Evolutionary conservation across 23 tunicate genomes (phyloP).

Genomic region (Halocynthia roretzi): DNA sequence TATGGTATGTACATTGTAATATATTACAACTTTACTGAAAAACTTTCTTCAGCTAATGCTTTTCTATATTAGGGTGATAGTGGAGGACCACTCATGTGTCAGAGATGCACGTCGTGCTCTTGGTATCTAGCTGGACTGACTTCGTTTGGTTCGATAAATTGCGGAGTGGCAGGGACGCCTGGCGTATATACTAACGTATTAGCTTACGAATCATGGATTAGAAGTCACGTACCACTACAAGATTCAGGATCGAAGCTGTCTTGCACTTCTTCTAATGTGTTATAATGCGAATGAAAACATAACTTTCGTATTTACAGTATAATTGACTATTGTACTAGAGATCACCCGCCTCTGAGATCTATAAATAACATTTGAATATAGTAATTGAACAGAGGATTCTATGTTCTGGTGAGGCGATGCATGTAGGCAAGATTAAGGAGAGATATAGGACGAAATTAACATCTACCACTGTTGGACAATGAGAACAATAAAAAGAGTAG

Average conservation of each 20-base stretch:
- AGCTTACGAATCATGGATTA: slow-evolving; percentile 12
- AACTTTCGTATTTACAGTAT: no score
- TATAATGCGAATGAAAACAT: no score
- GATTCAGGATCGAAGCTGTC: not conserved
- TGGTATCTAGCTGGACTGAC: slow-evolving; percentile 28
- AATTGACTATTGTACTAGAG: no score
- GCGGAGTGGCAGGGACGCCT: slow-evolving; percentile 15
- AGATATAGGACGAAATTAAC: no score
- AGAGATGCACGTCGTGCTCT: slow-evolving; percentile 21
- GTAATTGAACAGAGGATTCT: no score
- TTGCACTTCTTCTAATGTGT: no score
- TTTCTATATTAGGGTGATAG: slow-evolving; percentile 18
- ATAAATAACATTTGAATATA: no score
- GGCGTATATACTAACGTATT: slow-evolving; percentile 19
- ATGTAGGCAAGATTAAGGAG: no score
- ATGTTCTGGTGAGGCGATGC: no score
- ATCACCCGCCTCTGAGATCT: no score
- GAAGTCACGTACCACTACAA: slow-evolving; percentile 3
- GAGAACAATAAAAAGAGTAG: no score
- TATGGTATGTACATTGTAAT: slow-evolving; percentile 21
- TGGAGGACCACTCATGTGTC: slow-evolving; percentile 34
- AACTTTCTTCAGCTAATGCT: not conserved
- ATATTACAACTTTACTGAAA: not conserved
- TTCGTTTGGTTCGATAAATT: slow-evolving; percentile 21
- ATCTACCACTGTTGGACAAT: no score